These are phyloP conservation scores for Achatina immaculata DNA, from an alignment of 1,140 invertebrate genomes.

Conservation along the genomic window DNA sequence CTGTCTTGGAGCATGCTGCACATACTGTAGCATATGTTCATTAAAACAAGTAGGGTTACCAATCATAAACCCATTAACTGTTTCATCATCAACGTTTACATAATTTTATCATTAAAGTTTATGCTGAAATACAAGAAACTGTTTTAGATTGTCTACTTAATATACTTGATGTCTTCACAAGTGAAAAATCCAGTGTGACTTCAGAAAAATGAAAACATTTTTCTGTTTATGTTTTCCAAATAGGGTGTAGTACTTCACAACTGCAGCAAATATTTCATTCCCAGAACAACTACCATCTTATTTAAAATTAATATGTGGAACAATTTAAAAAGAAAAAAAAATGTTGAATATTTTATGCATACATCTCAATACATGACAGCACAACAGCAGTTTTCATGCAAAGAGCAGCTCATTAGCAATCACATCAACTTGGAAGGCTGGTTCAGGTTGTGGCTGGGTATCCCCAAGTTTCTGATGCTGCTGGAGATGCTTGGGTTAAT, in stretches of 20 bases:
- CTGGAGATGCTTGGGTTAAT: not conserved
- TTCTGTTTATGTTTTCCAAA: not conserved
- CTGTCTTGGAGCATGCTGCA: too few relatives aligned
- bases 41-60: too few relatives aligned
- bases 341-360: not conserved
- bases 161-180: too few relatives aligned
- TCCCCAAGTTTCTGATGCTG: not conserved
- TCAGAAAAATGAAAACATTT: not conserved
- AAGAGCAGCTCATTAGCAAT: not conserved
- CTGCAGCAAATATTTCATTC: not conserved
- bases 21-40: too few relatives aligned
- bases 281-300: not conserved
- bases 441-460: not conserved
- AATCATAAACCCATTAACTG: too few relatives aligned
- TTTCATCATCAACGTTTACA: too few relatives aligned
- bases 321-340: not conserved
- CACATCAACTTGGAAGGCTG: not conserved
- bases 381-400: not conserved
- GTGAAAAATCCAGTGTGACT: too few relatives aligned
- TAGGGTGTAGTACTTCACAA: not conserved
- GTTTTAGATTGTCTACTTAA: too few relatives aligned
- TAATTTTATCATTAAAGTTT: too few relatives aligned
- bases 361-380: not conserved
- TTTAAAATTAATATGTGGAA: not conserved
- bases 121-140: too few relatives aligned